These are phyloP conservation scores for Drosophila micromelanica DNA, from an alignment of 1,140 invertebrate species.

Conservation along the genomic window DNA sequence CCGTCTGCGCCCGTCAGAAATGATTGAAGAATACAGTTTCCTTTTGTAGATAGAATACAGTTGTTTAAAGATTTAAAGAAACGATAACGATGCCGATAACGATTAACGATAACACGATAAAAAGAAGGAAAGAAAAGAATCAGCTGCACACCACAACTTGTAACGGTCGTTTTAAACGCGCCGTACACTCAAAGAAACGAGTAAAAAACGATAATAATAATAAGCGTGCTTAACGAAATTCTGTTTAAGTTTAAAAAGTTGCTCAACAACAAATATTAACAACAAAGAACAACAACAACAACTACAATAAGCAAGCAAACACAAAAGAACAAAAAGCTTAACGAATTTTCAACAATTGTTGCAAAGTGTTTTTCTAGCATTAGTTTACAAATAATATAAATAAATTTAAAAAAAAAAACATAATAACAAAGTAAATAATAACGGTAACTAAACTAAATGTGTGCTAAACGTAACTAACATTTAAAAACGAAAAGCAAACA, in stretches of 20 bases:
- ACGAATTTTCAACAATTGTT: constrained; percentile 83
- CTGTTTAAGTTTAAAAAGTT: constrained; percentile 60
- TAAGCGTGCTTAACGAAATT: constrained; percentile 60
- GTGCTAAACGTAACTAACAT: constrained; percentile 74
- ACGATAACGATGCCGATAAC: constrained; percentile 43
- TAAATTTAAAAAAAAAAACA: constrained; percentile 34
- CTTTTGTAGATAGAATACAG: constrained; percentile 79
- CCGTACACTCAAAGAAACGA: constrained; percentile 69
- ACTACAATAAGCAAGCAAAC: constrained; percentile 42
- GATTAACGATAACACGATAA: constrained; percentile 49
- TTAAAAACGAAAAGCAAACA: constrained; percentile 60
- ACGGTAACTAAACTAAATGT: constrained; percentile 69
- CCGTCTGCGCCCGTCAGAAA: constrained; percentile 43
- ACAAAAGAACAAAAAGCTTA: constrained; percentile 59
- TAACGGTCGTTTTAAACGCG: constrained; percentile 69
- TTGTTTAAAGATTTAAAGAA: constrained; percentile 50
- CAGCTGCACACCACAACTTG: constrained; percentile 56
- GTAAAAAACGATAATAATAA: constrained; percentile 65
- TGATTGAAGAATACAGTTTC: constrained; percentile 64
- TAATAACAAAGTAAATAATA: constrained; percentile 39
- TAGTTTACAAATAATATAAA: constrained; percentile 48
- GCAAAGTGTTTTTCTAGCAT: constrained; percentile 75
- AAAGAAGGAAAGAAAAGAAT: constrained; percentile 23
- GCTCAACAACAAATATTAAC: constrained; percentile 56
- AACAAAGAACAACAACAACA: constrained; percentile 36